A percentile compares a stretch with the other conserved stretches of the same genome.
These are phyloP conservation scores for Hydrochoerus hydrochaeris DNA, from an alignment of 2,113 vertebrate genomes.

Conservation along the genomic window DNA sequence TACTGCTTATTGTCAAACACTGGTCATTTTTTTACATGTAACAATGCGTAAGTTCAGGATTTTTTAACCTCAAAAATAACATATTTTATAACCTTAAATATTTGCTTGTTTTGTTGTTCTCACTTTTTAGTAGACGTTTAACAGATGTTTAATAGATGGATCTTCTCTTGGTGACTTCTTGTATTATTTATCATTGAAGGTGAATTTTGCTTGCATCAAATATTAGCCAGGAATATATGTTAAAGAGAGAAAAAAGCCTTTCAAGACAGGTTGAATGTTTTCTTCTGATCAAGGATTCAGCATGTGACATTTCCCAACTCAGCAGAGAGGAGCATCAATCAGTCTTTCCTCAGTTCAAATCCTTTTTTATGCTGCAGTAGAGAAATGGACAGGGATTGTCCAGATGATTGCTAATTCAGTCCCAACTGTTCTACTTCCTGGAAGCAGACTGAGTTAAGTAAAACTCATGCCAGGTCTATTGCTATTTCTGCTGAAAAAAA, in stretches of 20 bases:
- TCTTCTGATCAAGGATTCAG: neutral
- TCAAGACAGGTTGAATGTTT: neutral
- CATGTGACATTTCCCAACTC: neutral
- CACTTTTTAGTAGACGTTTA: neutral
- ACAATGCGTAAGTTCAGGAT: neutral
- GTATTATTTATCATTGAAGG: neutral
- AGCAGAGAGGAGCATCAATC: neutral
- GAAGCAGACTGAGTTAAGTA: neutral
- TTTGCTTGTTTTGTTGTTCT: neutral
- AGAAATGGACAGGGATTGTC: neutral
- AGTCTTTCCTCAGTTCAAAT: neutral
- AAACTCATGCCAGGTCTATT: slow-evolving; percentile 21
- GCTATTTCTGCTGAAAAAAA: neutral
- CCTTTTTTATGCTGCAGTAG: neutral
- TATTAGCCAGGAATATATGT: neutral
- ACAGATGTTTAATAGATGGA: neutral
- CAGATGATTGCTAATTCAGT: slow-evolving; percentile 1
- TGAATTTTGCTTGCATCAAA: neutral
- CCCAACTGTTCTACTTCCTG: slow-evolving; percentile 25
- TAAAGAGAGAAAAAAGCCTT: neutral
- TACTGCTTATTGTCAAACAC: neutral
- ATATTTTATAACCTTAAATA: neutral
- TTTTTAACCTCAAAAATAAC: neutral
- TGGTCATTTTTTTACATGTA: neutral
- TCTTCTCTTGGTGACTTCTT: neutral